These are phyloP conservation scores for Pangasius djambal DNA, from an alignment of 2,797 vertebrate genomes.

Conservation along the genomic window DNA sequence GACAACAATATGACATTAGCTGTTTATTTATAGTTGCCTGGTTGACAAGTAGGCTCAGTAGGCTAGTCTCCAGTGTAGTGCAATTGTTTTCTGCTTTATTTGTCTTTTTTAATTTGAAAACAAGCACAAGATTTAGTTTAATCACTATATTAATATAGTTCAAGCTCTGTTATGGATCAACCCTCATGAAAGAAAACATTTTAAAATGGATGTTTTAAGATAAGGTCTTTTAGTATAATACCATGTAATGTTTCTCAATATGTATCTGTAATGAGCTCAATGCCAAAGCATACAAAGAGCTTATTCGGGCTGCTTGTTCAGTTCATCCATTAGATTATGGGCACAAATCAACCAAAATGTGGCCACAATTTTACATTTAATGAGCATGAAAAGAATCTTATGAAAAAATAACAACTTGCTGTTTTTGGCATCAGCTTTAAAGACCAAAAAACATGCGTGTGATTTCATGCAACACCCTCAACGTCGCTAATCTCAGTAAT, in stretches of 20 bases:
- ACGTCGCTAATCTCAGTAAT: too few relatives aligned
- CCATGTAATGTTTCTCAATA: background rate
- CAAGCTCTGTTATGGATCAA: background rate
- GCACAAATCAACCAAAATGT: background rate
- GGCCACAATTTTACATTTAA: background rate
- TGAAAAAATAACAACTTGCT: too few relatives aligned
- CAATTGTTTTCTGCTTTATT: background rate
- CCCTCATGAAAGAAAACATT: background rate
- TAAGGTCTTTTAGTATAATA: background rate
- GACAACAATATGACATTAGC: background rate
- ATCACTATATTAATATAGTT: background rate
- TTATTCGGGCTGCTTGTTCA: background rate
- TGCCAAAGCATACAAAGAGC: background rate
- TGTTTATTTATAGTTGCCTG: conserved; percentile 1
- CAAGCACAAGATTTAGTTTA: background rate
- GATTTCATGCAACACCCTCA: too few relatives aligned
- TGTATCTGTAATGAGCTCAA: background rate
- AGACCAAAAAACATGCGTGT: too few relatives aligned
- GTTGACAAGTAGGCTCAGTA: background rate
- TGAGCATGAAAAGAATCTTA: background rate
- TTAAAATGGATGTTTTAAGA: background rate
- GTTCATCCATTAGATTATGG: background rate
- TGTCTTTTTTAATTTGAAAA: background rate
- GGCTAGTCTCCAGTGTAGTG: background rate
- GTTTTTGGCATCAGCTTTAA: too few relatives aligned